Base-by-base conservation (phyloP, 2,888 invertebrate species). In the Escarpia spicata region DNA sequence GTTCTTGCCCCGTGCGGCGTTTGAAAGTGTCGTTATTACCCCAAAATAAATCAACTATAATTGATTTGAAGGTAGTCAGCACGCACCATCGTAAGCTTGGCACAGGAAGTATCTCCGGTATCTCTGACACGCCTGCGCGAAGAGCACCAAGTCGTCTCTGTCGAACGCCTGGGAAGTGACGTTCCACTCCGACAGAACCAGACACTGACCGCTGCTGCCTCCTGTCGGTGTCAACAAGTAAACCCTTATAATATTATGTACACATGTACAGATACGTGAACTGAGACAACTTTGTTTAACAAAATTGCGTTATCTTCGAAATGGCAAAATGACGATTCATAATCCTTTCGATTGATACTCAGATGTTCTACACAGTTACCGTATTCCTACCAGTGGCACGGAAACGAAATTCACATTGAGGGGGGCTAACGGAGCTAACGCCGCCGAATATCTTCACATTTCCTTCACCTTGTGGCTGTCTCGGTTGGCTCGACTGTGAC, bases 71-170 rank as follows among this genome's bases (percentile, higher is more conserved):
- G 15, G 10, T 52, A 52, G 52, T 52, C 52, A 12, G n/a, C 26
- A 75, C 75, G 75, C 26, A 75, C 75, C 75, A 26, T 75, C 75
- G 75, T 75, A 75, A 3, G 75, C 75, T 26, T 75, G 75, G 26
- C 75, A 75, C n/a, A 75, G 75, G 75, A 75, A 75, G 75, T 75
- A 75, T 26, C 75, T 75, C 75, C n/a, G 19, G 75, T 75, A 75
- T 26, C 75, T 15, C 26, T 19, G 75, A 75, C 75, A 75, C 75
- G 75, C 26, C 75, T 75, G 75, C 19, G 75, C 19, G 75, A 75
- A 75, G 19, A 75, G 75, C 19, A 26, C 19, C 75, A 75, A 19
- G 75, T 75, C 75, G n/a, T 75, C 75, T 15, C 75, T 1, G 75
- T 75, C 75, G 26, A 26, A 75, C 26, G 75, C 75, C 75, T 75